Conservation (phyloP, 1,140 invertebrate genomes). For the Thaumetopoea pityocampa region DNA sequence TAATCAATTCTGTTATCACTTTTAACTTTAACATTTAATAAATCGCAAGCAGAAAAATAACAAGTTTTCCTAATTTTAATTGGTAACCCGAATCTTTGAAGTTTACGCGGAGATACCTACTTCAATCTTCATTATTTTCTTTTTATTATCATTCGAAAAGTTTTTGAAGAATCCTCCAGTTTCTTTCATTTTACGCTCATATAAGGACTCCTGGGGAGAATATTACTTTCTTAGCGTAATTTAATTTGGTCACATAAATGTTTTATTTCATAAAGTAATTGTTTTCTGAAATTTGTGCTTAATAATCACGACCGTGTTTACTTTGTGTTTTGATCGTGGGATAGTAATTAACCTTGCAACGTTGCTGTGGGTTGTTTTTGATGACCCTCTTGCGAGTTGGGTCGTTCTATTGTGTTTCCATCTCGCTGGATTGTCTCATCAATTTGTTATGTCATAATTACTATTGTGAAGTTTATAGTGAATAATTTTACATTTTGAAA, state of each 20-base stretch:
- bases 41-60: too few species aligned
- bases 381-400: conserved; percentile 15
- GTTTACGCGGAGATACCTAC: too few species aligned
- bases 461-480: conserved; percentile 26
- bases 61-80: too few species aligned
- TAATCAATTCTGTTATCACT: too few species aligned
- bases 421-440: conserved; percentile 36
- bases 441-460: conserved; percentile 40
- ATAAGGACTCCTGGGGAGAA: conserved; percentile 1
- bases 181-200: neutral
- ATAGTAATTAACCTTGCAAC: conserved; percentile 26
- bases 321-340: too few species aligned
- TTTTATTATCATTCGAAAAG: conserved; percentile 5
- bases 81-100: too few species aligned
- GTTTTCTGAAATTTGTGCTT: too few species aligned
- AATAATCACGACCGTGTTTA: too few species aligned
- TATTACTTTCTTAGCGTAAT: conserved; percentile 2
- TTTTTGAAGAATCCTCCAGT: neutral
- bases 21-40: too few species aligned
- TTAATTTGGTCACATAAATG: conserved; percentile 1
- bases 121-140: conserved; percentile 1
- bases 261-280: too few species aligned
- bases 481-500: conserved; percentile 11
- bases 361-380: conserved; percentile 22
- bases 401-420: conserved; percentile 46